A percentile compares a stretch with the other conserved stretches of the same genome.
Evolutionary conservation across 2,888 invertebrate genomes (phyloP).

Genomic region (Gisinianus flammeolus): DNA sequence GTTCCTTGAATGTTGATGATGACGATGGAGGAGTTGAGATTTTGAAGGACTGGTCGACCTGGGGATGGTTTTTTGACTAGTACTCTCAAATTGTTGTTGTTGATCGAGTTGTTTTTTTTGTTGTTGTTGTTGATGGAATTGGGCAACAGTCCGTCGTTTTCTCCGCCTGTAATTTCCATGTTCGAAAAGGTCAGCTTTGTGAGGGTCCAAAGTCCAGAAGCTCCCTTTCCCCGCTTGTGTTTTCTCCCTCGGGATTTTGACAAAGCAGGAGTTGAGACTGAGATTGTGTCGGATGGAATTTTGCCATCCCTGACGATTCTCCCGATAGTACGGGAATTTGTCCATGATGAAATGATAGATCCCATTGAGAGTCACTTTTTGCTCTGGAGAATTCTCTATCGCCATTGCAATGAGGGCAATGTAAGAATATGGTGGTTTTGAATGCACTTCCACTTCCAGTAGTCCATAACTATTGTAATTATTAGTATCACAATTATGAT

Average conservation of each 20-base stretch:
- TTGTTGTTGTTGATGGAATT: too few relatives aligned
- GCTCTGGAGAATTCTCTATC: constrained; percentile 89
- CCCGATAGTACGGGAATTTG: constrained; percentile 93
- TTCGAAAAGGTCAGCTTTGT: constrained; percentile 96
- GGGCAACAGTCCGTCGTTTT: constrained; percentile 69
- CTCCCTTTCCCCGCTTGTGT: constrained; percentile 94
- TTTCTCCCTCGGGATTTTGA: constrained; percentile 94
- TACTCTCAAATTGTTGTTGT: neutral
- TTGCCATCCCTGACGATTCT: constrained; percentile 97
- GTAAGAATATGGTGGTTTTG: constrained; percentile 94
- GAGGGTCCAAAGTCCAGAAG: constrained; percentile 61
- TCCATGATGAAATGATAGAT: constrained; percentile 99
- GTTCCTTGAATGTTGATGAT: too few relatives aligned
- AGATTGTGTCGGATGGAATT: constrained; percentile 96
- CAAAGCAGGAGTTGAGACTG: constrained; percentile 94
- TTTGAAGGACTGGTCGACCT: too few relatives aligned
- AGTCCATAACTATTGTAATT: neutral
- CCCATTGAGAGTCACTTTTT: constrained; percentile 92
- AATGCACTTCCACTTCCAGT: constrained; percentile 2
- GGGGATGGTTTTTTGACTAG: too few relatives aligned
- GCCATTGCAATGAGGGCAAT: constrained; percentile 98
- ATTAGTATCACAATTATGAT: neutral
- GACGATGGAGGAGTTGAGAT: too few relatives aligned
- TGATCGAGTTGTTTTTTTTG: too few relatives aligned
- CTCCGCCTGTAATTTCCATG: constrained; percentile 95